Evolutionary conservation across 2,888 invertebrate species (phyloP), one percentile per base, ranked within the genome.

Genomic region (Athalia circularis): DNA sequence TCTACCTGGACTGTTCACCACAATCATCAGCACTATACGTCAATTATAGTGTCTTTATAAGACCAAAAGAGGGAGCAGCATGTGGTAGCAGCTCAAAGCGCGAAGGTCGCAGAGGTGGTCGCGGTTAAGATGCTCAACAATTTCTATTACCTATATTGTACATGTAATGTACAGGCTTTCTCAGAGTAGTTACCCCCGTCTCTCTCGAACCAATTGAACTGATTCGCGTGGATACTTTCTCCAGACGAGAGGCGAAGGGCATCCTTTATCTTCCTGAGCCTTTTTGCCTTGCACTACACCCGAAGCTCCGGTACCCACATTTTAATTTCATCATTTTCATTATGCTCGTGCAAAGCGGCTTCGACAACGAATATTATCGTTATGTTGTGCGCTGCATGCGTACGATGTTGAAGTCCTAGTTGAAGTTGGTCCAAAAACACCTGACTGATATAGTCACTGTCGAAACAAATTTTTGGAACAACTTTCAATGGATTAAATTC

Each of bases 71-170:
- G 68, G 68, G 68, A 68, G 68, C 68, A 68, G 29, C 29, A 29
- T 29, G 29, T 11, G 7, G 52, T n/a, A 54, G 11, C 54, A n/a
- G 54, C 0, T 4, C 45, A 72, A 72, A 57, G 72, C 59, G 72
- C 72, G 72, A 72, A 72, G 72, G 72, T 59, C 72, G 59, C 47
- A 47, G 15, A 72, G 59, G 72, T 72, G 59, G 72, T 72, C 72
- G 72, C 45, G 72, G 57, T 72, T 72, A 57, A 59, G 45, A 72
- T 72, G 43, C 72, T 72, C 59, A 59, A 59, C 72, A 72, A 72
- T 72, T 72, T 59, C 57, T 59, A 72, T 72, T 72, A 72, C 29
- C 47, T 47, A 54, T 9, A 54, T n/a, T n/a, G 54, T 54, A 54
- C 54, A 54, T 47, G 11, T 29, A 29, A 29, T 29, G 29, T 29